Evolutionary conservation across 2,113 vertebrate species (phyloP).

Genomic region (Nanorana parkeri): DNA sequence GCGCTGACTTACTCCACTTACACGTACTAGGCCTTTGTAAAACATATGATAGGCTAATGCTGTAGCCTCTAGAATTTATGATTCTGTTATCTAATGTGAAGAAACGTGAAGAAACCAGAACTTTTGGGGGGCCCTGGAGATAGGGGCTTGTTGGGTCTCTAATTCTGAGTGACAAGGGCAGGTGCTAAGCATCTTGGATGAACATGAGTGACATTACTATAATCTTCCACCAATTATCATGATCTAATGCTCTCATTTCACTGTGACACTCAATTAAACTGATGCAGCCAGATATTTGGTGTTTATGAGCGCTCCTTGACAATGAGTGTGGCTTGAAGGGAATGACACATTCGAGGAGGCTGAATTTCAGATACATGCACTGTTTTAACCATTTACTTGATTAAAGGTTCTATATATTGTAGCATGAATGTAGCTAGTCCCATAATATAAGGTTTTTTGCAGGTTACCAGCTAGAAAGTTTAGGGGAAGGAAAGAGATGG

Average conservation of each 20-base stretch:
- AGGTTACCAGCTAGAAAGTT: too few species aligned
- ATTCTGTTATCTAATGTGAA: background rate
- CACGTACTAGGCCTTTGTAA: background rate
- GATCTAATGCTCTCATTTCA: constrained; percentile 46
- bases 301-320: constrained; percentile 25
- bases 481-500: too few species aligned
- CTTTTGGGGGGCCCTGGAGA: background rate
- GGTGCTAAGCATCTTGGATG: constrained; percentile 6
- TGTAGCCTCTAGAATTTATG: background rate
- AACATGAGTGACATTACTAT: constrained; percentile 31
- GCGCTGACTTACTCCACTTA: background rate
- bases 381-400: constrained; percentile 6
- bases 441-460: too few species aligned
- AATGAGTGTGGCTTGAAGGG: constrained; percentile 38
- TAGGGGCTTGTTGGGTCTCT: background rate
- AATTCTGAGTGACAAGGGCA: constrained; percentile 37
- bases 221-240: constrained; percentile 43
- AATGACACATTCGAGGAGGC: constrained; percentile 1
- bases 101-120: background rate
- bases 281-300: constrained; percentile 34
- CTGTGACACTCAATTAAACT: constrained; percentile 42
- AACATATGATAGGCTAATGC: background rate
- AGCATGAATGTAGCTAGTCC: too few species aligned
- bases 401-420: too few species aligned
- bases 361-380: constrained; percentile 4